Evolutionary conservation across 2,113 vertebrate genomes (phyloP).

Genomic region (Microtus oregoni): DNA sequence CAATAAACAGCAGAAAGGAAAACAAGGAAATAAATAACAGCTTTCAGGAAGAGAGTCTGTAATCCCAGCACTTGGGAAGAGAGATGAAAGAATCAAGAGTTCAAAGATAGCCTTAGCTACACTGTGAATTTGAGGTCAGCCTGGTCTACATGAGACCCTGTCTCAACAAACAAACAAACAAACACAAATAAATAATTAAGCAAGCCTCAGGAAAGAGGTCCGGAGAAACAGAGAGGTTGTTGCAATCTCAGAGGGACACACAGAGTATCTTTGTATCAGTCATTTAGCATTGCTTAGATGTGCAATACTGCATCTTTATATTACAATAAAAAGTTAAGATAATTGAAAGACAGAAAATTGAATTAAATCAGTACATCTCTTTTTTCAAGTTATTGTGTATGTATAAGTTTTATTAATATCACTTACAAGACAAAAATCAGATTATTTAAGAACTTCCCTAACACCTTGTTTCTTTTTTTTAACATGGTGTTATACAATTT

Average conservation of each 20-base stretch:
- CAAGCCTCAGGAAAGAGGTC: background rate
- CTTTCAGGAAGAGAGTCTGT: background rate
- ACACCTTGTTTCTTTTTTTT: background rate
- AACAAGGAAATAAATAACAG: background rate
- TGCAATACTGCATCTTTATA: background rate
- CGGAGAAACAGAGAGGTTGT: background rate
- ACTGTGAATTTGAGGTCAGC: background rate
- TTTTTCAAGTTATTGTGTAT: background rate
- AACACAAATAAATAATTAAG: background rate
- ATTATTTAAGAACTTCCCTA: background rate
- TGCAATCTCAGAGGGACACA: background rate
- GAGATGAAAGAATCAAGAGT: background rate
- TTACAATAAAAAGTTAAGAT: conserved; percentile 36
- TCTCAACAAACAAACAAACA: background rate
- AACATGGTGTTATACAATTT: background rate
- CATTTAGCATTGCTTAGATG: background rate
- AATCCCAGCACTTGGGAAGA: background rate
- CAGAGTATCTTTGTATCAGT: no score
- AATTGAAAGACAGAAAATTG: background rate
- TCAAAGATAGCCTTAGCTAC: background rate
- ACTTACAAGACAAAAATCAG: background rate
- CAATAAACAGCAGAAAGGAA: background rate
- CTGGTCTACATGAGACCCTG: background rate
- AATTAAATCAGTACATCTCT: background rate
- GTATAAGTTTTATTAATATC: conserved; percentile 16